Base-by-base conservation (phyloP, 2,888 invertebrate species). In the Epirrita christyi region DNA sequence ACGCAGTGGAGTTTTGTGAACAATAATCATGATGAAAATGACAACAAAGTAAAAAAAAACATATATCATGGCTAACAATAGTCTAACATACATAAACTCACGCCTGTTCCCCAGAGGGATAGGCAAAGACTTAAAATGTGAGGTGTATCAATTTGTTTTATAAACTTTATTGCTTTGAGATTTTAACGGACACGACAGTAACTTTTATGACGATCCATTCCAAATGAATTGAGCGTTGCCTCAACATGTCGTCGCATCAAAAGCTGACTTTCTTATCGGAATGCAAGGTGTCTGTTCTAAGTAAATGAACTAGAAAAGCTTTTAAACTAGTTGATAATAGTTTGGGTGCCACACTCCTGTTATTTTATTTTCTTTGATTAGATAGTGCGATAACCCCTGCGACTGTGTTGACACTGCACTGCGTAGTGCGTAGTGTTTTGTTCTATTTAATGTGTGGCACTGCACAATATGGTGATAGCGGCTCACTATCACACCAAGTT, bases 371-470 rank as follows among this genome's bases (percentile, higher is more conserved):
- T 70, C 66, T 61, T 64, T 70, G 66, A 60, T 67, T 69, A 70
- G 68, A 72, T 73, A 71, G 67, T 63, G 60, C 65, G 77, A 77
- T 77, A 77, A 75, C 74, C 71, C 61, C 61, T 57, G 66, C 62
- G 61, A 68, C 66, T 66, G 61, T 71, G 59, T 59, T 64, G 68
- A 69, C 71, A 68, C 64, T 47, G 64, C 66, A 66, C 37, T 58
- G 57, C 54, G 40, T 21, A 21, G 21, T 63, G 48, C 59, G 54
- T 66, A 55, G 13, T 42, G 37, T 62, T 63, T 59, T 54, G 55
- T 56, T 59, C 52, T 47, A 61, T 58, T 54, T 60, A 61, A 58
- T 54, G 56, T 56, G 55, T 56, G 43, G 55, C 53, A 47, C 54
- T 63, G 62, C 65, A 61, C 59, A 61, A 57, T 59, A 63, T 36